These are phyloP conservation scores for Heliothis virescens DNA, from an alignment of 1,140 invertebrate species.

Conservation along the genomic window DNA sequence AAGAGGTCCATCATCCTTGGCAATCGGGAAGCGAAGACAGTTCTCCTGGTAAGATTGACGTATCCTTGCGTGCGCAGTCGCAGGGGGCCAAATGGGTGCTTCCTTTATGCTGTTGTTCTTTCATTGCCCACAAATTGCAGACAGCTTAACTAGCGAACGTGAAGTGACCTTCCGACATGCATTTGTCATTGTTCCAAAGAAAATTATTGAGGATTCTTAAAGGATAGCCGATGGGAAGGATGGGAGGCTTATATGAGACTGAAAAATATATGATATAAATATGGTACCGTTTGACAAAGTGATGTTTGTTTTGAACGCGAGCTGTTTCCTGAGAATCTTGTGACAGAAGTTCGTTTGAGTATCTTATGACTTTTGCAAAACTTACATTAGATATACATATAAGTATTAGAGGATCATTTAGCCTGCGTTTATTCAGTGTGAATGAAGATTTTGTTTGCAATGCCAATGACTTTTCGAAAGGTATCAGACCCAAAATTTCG, in stretches of 20 bases:
- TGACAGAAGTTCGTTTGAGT: too few relatives aligned
- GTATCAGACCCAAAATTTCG: neutral
- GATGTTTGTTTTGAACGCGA: too few relatives aligned
- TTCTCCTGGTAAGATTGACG: conserved; percentile 63
- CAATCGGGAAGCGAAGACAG: conserved; percentile 42
- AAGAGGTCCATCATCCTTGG: conserved; percentile 26
- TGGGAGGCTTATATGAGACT: too few relatives aligned
- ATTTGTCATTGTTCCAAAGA: neutral
- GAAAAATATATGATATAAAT: too few relatives aligned
- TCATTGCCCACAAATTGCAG: conserved; percentile 33
- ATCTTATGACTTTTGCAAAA: too few relatives aligned
- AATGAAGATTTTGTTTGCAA: neutral
- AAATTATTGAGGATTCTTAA: neutral
- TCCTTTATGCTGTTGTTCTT: conserved; percentile 56
- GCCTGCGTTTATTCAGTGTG: too few relatives aligned
- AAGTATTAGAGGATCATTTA: too few relatives aligned
- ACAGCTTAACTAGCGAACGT: conserved; percentile 10
- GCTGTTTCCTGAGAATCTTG: too few relatives aligned
- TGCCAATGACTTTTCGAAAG: neutral
- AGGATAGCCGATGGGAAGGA: too few relatives aligned
- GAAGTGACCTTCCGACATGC: conserved; percentile 23
- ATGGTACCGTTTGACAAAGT: too few relatives aligned
- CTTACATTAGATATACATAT: too few relatives aligned
- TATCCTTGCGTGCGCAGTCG: conserved; percentile 64
- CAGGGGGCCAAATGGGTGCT: conserved; percentile 70